Conservation (phyloP, 2,888 invertebrate genomes). For the Pyrrhosoma nymphula region DNA sequence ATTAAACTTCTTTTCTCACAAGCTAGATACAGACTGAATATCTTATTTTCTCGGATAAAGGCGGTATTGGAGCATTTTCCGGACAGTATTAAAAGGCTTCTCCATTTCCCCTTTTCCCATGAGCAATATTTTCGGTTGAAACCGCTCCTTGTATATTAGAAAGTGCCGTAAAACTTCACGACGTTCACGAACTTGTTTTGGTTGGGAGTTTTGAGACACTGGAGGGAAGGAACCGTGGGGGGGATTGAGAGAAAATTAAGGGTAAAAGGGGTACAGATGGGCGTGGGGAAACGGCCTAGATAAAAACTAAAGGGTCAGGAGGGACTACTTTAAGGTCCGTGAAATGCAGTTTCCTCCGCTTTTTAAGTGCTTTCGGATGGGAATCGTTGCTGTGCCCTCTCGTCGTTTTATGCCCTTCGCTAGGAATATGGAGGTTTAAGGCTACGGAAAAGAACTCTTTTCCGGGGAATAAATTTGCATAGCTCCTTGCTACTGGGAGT, state of each 20-base stretch:
- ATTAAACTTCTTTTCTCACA: too few species aligned
- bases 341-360: neutral
- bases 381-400: neutral
- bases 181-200: neutral
- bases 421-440: neutral
- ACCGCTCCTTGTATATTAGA: neutral
- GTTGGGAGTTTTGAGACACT: neutral
- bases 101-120: neutral
- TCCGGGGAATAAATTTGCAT: slow-evolving; percentile 4
- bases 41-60: too few species aligned
- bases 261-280: neutral
- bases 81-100: neutral
- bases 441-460: neutral
- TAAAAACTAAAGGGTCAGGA: neutral
- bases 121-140: neutral
- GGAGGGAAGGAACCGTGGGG: neutral
- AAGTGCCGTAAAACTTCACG: slow-evolving; percentile 28
- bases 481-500: neutral
- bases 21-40: too few species aligned
- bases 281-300: neutral
- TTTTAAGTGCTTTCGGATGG: slow-evolving; percentile 34
- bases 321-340: neutral
- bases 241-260: neutral
- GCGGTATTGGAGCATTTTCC: neutral
- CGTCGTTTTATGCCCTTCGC: neutral